These are phyloP conservation scores for Tachystola acroxantha DNA, from an alignment of 2,888 invertebrate species.

Conservation along the genomic window DNA sequence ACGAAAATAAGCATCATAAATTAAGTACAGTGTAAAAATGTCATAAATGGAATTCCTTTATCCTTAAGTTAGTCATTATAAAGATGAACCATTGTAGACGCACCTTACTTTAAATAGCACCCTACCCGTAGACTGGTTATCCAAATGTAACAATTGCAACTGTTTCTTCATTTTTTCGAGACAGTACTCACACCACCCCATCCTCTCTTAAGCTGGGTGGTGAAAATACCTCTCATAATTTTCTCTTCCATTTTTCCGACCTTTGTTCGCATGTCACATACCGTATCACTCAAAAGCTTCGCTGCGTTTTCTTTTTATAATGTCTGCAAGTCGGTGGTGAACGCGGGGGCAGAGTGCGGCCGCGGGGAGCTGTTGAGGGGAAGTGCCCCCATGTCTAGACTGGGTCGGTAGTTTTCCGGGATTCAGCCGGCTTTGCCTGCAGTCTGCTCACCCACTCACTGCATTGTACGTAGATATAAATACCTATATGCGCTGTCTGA, in stretches of 20 bases:
- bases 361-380: constrained; percentile 42
- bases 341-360: constrained; percentile 53
- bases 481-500: constrained; percentile 48
- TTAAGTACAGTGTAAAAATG: too few species aligned
- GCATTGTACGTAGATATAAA: constrained; percentile 55
- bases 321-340: constrained; percentile 68
- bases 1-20: too few species aligned
- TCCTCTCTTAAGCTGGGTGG: constrained; percentile 4
- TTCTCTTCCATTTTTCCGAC: constrained; percentile 34
- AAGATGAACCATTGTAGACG: too few species aligned
- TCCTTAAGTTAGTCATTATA: too few species aligned
- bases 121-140: too few species aligned
- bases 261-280: constrained; percentile 54
- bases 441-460: constrained; percentile 74
- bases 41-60: too few species aligned
- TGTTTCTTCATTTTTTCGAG: too few species aligned
- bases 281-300: constrained; percentile 60
- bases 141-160: too few species aligned
- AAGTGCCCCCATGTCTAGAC: constrained; percentile 78
- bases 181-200: too few species aligned
- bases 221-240: constrained; percentile 41
- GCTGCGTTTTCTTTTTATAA: constrained; percentile 63
- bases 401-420: constrained; percentile 80
- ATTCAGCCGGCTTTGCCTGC: constrained; percentile 74
- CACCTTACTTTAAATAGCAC: too few species aligned